A percentile compares a stretch with the other conserved stretches of the same genome.
These are phyloP conservation scores for Phymanthus crucifer DNA, from an alignment of 92 coral and sea anemone genomes.

Conservation along the genomic window DNA sequence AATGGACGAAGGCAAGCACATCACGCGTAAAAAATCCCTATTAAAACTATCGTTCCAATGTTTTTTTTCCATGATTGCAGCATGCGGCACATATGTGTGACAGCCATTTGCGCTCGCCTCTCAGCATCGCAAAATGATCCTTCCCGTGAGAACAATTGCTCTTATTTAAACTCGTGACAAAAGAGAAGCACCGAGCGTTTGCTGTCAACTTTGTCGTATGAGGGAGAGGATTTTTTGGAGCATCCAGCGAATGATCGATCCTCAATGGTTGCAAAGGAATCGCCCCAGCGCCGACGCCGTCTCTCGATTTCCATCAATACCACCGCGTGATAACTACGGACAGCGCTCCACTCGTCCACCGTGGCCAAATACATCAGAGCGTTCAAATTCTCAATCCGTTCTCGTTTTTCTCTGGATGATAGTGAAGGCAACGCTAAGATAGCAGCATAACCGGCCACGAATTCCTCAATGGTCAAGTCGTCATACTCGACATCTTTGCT, in stretches of 20 bases:
- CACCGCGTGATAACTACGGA: background rate
- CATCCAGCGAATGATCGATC: background rate
- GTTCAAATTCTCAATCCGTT: background rate
- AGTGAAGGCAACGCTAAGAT: background rate
- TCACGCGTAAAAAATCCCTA: too few species aligned
- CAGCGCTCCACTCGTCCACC: constrained; percentile 24
- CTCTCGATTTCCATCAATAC: constrained; percentile 1
- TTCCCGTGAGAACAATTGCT: too few species aligned
- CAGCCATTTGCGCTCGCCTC: too few species aligned
- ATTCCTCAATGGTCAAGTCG: background rate
- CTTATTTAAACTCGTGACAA: too few species aligned
- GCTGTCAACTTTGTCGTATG: background rate
- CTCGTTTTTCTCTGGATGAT: background rate
- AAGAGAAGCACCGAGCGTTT: too few species aligned
- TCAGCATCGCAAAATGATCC: too few species aligned
- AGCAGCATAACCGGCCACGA: background rate
- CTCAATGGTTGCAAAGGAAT: constrained; percentile 5
- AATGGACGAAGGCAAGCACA: too few species aligned
- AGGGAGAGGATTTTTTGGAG: background rate
- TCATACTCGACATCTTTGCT: background rate
- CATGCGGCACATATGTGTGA: too few species aligned
- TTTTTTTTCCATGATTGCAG: too few species aligned
- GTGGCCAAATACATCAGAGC: constrained; percentile 17
- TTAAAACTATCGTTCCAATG: too few species aligned
- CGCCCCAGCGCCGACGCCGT: background rate